Base-by-base conservation (phyloP, 2,888 invertebrate species). In the Cryptocephalus moraei region DNA sequence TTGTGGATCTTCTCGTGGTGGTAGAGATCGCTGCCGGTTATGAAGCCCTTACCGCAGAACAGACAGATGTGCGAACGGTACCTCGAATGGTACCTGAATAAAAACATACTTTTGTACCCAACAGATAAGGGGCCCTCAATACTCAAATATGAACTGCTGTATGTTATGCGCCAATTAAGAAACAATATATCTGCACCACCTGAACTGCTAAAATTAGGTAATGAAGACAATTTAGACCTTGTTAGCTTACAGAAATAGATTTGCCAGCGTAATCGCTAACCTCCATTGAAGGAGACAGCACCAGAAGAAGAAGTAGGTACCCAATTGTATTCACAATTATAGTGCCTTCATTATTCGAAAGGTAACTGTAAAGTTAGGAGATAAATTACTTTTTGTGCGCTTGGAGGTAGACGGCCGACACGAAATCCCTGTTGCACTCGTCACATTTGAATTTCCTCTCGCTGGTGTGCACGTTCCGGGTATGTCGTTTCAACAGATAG, bases 21-120 rank as follows among this genome's bases (percentile, higher is more conserved):
- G 43, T 65, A 66, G 32, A 68, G 55, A 54, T 68, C 66, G 48
- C 64, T 63, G 1, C 63, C 60, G 1, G 66, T 66, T 44, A 65
- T 66, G 46, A 62, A 68, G 8, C 73, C 71, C 61, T 78, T 78
- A n/a, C 66, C 66, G 52, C 67, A 68, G 49, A 61, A 64, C 6
- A 61, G 60, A 49, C 67, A 68, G 32, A 66, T 63, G 47, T 67
- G 62, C 1, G 62, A 57, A 31, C 67, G 46, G 33, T 64, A 63
- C 1, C 64, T 57, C 2, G 53, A 51, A 47, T 65, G 65, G 49
- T 64, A 63, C 45, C 56, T 54, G 14, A 39, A 54, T 49, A 43
- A 36, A 36, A 36, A 36, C 6, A 34, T 9, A 34, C 9, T 34
- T 34, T 34, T 34, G n/a, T 9, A n/a, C 9, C n/a, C n/a, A 34